phyloP scores from a whole-genome alignment of 92 coral and sea anemone species.

The Palythoa grandis region DNA sequence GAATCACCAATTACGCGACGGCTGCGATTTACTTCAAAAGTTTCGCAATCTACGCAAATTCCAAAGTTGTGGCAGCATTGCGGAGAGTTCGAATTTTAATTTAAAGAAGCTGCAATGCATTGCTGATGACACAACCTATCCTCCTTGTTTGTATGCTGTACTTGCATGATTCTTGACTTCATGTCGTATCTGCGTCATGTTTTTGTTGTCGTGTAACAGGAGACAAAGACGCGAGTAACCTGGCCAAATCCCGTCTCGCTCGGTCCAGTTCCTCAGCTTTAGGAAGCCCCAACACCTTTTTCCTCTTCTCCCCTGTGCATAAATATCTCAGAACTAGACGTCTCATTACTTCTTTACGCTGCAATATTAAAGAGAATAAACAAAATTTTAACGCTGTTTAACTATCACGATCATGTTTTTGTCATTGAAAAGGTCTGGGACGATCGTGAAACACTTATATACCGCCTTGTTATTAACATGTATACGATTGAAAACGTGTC shows the following conservation, averaged over 20 bases:
- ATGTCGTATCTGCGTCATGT: neutral
- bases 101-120: too few species aligned
- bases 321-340: slow-evolving; percentile 18
- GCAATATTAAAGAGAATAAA: neutral
- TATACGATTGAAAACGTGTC: too few species aligned
- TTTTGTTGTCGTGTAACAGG: neutral
- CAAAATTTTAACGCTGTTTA: neutral
- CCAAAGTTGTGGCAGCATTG: too few species aligned
- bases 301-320: slow-evolving; percentile 21
- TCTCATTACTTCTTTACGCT: slow-evolving; percentile 22
- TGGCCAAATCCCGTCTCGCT: slow-evolving; percentile 37
- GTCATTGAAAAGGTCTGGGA: too few species aligned
- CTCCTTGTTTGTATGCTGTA: neutral
- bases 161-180: too few species aligned
- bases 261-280: slow-evolving; percentile 14
- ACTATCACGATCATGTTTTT: too few species aligned
- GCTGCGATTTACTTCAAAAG: too few species aligned
- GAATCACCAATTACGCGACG: too few species aligned
- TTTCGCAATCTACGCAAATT: too few species aligned
- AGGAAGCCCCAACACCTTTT: neutral
- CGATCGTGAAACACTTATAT: too few species aligned
- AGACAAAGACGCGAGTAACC: slow-evolving; percentile 23
- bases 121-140: neutral
- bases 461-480: too few species aligned
- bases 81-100: too few species aligned